Evolutionary conservation across 2,888 invertebrate genomes (phyloP), one percentile per base, ranked within the genome.

Genomic region (Ormyrus rosae): DNA sequence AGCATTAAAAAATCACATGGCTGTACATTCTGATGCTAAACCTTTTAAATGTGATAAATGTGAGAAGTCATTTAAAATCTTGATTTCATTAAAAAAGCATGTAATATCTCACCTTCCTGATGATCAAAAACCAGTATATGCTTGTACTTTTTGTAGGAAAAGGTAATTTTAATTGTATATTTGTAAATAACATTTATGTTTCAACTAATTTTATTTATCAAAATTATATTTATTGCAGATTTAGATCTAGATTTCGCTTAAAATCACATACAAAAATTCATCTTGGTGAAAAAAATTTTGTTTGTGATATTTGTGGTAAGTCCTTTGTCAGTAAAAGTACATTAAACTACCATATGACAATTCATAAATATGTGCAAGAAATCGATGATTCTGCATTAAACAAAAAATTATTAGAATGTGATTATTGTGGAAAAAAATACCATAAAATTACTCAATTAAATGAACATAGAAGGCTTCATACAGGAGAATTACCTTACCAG

Each of bases 21-120:
- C 73, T 45, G 73, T 73, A 55, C 73, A 73, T 56, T 55, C 73
- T 6, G 73, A 73, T 64, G 13, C 55, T 48, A 73, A 73, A 56
- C 64, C 55, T 19, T 73, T 64, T 19, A 64, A 73, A 4, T 73
- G 73, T 13, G 51, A 73, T 51, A 11, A 64, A 64, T 73, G 73
- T 46, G n/a, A n/a, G 46, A 73, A 73, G 48, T 55, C 48, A 48
- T 73, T 73, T 48, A 73, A 73, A 19, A 73, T 46, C 11, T 48
- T 73, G 6, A 55, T 46, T 7, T 53, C 73, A 10, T 48, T 73
- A 7, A 73, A 64, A 64, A 53, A 64, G 10, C 73, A 73, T 73
- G 64, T 64, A n/a, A 73, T 55, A 6, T 51, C 19, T 13, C 73
- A 73, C 64, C 73, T 73, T 64, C 56, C 64, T 9, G 73, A 73